Base-by-base conservation (phyloP, 2,113 vertebrate species). In the Cercocebus atys region DNA sequence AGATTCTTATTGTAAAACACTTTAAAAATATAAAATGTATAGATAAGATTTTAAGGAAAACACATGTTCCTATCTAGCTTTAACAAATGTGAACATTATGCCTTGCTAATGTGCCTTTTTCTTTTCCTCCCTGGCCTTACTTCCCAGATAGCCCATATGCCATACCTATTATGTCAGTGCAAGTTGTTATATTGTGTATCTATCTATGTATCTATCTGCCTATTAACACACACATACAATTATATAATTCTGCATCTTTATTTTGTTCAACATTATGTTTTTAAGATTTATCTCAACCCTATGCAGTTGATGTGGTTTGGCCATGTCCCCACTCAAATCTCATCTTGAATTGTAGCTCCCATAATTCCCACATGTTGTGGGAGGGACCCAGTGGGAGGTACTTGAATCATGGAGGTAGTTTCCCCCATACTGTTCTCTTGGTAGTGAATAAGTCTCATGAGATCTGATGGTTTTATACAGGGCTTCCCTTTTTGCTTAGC, bases 21-120 rank as follows among this genome's bases (percentile, higher is more conserved):
- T 61, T 61, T 1, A 87, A 43, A 16, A 38, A 35, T 57, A 18
- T 1, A 82, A 84, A 88, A 68, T 32, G 5, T 47, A 35, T 52
- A 85, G 40, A 64, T 27, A 94, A 17, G 75, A 70, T 64, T 93
- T 86, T 89, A 85, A 92, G 45, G 45, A 92, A 75, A 93, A 92
- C 1, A 35, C 4, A 2, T 47, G 38, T n/a, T 73, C 27, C 11
- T 70, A 72, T 57, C 10, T 78, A 81, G 23, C 14, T 93, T 64
- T 40, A 82, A 72, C n/a, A 95, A 76, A 38, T 20, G 6, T 18
- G 70, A 75, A 55, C 38, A 25, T 75, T 83, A 40, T 55, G 6
- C 30, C 43, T 92, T 84, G 22, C 59, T 57, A 52, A 9, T 27
- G 0, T 70, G 3, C 81, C 30, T 90, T 88, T 83, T 8, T 16